phyloP scores from a whole-genome alignment of 2,797 vertebrate species.

The Sebastes minor region DNA sequence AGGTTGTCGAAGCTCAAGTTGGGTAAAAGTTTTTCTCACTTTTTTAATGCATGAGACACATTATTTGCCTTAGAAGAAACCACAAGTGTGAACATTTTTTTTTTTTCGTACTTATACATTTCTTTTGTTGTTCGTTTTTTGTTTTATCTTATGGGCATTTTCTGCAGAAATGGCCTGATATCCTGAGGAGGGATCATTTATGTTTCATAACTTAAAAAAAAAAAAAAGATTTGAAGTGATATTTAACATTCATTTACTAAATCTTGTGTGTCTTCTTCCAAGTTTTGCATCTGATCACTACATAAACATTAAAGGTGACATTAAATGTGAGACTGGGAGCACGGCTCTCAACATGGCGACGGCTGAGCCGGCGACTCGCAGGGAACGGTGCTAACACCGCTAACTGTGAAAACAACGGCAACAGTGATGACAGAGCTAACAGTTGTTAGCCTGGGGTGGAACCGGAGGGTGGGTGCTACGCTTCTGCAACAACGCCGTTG shows the following conservation, averaged over 20 bases:
- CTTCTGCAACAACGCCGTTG: fast-evolving
- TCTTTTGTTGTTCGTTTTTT: background rate
- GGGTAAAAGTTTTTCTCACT: background rate
- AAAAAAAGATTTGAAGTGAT: no score
- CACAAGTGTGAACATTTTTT: background rate
- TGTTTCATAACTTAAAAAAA: background rate
- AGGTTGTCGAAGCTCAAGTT: background rate
- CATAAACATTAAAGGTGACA: background rate
- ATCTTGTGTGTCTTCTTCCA: background rate
- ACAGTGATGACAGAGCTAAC: no score
- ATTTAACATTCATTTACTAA: background rate
- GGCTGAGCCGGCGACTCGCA: no score
- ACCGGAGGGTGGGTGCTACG: no score
- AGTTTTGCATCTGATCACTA: background rate
- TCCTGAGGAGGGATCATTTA: background rate
- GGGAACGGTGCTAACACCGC: no score
- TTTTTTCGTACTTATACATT: background rate
- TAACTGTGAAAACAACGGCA: no score
- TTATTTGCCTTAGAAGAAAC: background rate
- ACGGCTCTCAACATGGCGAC: fast-evolving
- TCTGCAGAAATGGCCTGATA: background rate
- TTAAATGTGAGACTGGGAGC: no score
- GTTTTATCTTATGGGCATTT: no score
- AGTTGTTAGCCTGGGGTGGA: no score
- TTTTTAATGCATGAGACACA: background rate